A percentile compares a stretch with the other conserved stretches of the same genome.
Conservation (phyloP, 1,140 invertebrate genomes). For the Drosophila neocordata region DNA sequence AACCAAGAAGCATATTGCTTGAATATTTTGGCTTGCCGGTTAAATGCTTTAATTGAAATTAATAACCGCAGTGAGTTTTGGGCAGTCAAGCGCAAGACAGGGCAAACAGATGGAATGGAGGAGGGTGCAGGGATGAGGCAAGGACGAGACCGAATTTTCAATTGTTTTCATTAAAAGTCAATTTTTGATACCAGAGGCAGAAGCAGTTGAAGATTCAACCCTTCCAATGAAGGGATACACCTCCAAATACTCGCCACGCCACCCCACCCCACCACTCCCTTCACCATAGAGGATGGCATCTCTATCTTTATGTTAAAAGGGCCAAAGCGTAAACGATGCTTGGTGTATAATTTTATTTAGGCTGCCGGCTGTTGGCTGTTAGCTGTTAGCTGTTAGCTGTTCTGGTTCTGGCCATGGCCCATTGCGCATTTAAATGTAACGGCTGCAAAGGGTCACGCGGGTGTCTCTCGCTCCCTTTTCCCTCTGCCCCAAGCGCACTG, state of each 20-base stretch:
- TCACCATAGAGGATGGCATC: too few species aligned
- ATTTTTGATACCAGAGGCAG: slow-evolving; percentile 55
- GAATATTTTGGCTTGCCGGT: slow-evolving; percentile 67
- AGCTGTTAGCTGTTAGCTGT: slow-evolving; percentile 43
- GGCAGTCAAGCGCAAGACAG: slow-evolving; percentile 20
- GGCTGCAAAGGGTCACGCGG: slow-evolving; percentile 67
- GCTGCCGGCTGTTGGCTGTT: slow-evolving; percentile 60
- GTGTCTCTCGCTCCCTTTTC: neutral
- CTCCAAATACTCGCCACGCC: too few species aligned
- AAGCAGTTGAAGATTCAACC: slow-evolving; percentile 41
- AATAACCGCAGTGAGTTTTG: slow-evolving; percentile 71
- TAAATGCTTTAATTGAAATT: slow-evolving; percentile 82
- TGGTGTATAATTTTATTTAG: slow-evolving; percentile 76
- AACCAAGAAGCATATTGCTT: slow-evolving; percentile 41
- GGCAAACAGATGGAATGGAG: slow-evolving; percentile 7
- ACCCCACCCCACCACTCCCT: neutral
- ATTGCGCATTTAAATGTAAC: slow-evolving; percentile 61
- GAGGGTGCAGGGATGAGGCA: slow-evolving; percentile 19
- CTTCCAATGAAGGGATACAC: slow-evolving; percentile 25
- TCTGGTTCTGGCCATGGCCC: slow-evolving; percentile 69
- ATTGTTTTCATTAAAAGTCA: slow-evolving; percentile 82
- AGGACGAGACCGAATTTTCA: slow-evolving; percentile 64
- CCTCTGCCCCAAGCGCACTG: slow-evolving; percentile 30
- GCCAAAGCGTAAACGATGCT: slow-evolving; percentile 37
- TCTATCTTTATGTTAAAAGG: neutral